Base-by-base conservation (phyloP, 2,113 vertebrate genomes). In the Myrmecobius fasciatus region DNA sequence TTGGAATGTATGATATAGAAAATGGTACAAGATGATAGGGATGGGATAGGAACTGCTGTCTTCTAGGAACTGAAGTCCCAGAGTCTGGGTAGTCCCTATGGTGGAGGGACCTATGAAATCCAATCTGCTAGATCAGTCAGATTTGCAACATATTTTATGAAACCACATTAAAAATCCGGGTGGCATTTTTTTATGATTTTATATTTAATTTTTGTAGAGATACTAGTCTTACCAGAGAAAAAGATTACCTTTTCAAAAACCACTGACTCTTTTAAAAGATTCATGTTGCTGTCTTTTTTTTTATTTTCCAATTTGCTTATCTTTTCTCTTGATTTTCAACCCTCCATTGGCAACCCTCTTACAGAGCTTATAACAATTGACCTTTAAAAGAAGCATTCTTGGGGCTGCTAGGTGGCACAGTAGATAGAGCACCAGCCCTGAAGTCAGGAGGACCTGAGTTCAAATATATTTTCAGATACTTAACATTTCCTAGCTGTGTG, bases 131-230 rank as follows among this genome's bases (percentile, higher is more conserved):
- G 52, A 25, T 20, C 89, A 94, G 47, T 22, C n/a, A 24, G 26
- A 83, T 92, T 95, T 96, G 26, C 94, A 96, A 28, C 49, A 89
- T 0, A 7, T 52, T 94, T 91, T 93, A 52, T 96, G 67, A 95
- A 54, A 91, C 20, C 36, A n/a, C 14, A 43, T 20, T n/a, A 75
- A 43, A 75, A 43, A 75, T 75, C 14, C 22, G 67, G 8, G 36
- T 75, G 67, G 36, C 25, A 43, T 75, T 11, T 36, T 75, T 75
- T 75, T 43, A 43, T n/a, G 36, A 43, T 22, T 75, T 75, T 75
- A 75, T 75, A n/a, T 22, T n/a, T 67, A 67, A 6, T 75, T 75
- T 43, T 22, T 75, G 36, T 43, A 75, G 36, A 75, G 36, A 8
- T 43, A 5, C 6, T n/a, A 20, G 10, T 43, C 36, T 22, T 75